Evolutionary conservation across 2,797 vertebrate genomes (phyloP), one percentile per base, ranked within the genome.

Genomic region (Cynodonichthys magdalenae): DNA sequence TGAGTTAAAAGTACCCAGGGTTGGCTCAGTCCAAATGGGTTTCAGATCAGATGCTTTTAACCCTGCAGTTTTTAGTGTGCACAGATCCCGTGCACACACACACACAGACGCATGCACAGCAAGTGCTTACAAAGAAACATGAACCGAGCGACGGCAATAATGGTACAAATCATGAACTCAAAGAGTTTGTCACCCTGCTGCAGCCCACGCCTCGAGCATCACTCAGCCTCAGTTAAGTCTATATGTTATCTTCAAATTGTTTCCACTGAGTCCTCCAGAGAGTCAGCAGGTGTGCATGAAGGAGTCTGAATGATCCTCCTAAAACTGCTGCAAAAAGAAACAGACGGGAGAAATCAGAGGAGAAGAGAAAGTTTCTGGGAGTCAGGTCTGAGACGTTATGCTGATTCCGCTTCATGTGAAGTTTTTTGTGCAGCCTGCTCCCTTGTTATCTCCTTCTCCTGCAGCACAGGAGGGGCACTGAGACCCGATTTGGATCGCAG

Each of bases 401-500:
- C 81, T 68, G 78, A 79, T 81, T 84, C 69, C 55, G 76, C 55
- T 71, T 78, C 82, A 75, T 84, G 76, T 83, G 83, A 87, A 88
- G 84, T 86, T 87, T 24, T 24, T 68, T 41, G 66, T 67, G 73
- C 75, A 78, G 81, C 83, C 79, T 83, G 75, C 84, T 86, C 80
- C 76, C 86, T 89, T 80, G 81, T 90, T 89, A 89, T 88, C 86
- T 77, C 80, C 60, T 67, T 62, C 44, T 46, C 82, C 75, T 36
- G 27, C 67, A 73, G 72, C 57, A 66, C 53, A 68, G 80, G 75
- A 77, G 68, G 69, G 63, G 72, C 75, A 66, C 58, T 0, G 65
- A 57, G 75, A 71, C 70, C 57, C 55, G 8, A 67, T 50, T 66
- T 69, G 76, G 76, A 84, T 87, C 80, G 88, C 77, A 87, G 85